Evolutionary conservation across 2,888 invertebrate species (phyloP).

Genomic region (Scaptomyza flava): DNA sequence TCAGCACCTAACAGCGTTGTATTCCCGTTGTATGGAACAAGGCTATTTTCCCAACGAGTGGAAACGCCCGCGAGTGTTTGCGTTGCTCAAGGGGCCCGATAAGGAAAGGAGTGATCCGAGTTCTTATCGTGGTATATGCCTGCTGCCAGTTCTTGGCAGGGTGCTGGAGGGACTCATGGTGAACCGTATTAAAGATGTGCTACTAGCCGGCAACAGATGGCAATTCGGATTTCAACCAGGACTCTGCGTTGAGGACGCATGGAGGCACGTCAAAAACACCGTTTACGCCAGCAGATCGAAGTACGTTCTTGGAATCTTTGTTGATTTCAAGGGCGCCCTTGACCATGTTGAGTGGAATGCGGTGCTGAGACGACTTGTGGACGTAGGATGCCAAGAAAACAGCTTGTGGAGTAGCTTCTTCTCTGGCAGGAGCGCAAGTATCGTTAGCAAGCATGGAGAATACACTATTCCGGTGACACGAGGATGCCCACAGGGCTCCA

Average conservation of each 20-base stretch:
- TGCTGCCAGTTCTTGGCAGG: constrained; percentile 33
- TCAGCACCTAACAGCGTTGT: constrained; percentile 14
- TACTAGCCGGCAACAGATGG: no score
- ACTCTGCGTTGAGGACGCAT: background rate
- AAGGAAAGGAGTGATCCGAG: constrained; percentile 23
- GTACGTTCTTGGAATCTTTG: constrained; percentile 24
- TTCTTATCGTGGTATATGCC: constrained; percentile 30
- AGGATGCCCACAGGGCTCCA: constrained; percentile 33
- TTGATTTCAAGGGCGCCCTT: background rate
- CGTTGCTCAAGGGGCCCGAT: constrained; percentile 15
- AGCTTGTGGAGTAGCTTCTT: constrained; percentile 34
- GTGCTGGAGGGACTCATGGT: constrained; percentile 33
- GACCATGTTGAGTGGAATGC: constrained; percentile 5
- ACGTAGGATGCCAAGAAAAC: constrained; percentile 22
- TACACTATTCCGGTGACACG: no score
- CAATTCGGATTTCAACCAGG: no score
- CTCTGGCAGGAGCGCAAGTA: constrained; percentile 6
- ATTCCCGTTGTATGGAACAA: constrained; percentile 6
- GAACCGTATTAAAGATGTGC: constrained; percentile 4
- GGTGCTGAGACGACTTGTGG: constrained; percentile 8
- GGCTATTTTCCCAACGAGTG: constrained; percentile 16
- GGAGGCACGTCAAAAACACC: constrained; percentile 10
- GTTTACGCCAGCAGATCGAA: constrained; percentile 12
- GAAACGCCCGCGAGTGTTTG: constrained; percentile 11
- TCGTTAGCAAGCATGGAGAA: constrained; percentile 25